phyloP scores from a whole-genome alignment of 2,888 invertebrate species.

The Clistopyga incitator region DNA sequence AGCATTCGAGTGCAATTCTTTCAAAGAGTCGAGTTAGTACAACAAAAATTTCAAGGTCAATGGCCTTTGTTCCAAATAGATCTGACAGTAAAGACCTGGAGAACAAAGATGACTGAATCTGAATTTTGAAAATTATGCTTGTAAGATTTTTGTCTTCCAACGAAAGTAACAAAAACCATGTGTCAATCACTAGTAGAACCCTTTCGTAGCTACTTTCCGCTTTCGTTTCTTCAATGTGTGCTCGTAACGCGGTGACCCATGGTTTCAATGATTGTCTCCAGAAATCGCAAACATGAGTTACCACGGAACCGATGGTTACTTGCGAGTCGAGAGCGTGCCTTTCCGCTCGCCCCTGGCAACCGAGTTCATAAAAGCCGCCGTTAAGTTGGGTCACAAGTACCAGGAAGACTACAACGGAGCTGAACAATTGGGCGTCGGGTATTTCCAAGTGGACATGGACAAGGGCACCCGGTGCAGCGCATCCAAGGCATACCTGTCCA shows the following conservation, averaged over 20 bases:
- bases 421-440: slow-evolving; percentile 85
- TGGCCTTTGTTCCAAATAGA: no score
- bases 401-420: slow-evolving; percentile 83
- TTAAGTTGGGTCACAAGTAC: slow-evolving; percentile 80
- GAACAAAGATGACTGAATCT: no score
- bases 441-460: slow-evolving; percentile 85
- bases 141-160: no score
- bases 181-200: no score
- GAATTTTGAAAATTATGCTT: no score
- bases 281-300: slow-evolving; percentile 81
- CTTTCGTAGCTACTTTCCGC: no score
- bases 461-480: slow-evolving; percentile 85
- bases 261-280: slow-evolving; percentile 56
- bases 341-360: slow-evolving; percentile 80
- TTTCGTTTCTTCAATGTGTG: no score
- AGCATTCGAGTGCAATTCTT: no score
- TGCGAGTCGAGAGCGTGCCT: slow-evolving; percentile 82
- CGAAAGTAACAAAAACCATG: no score
- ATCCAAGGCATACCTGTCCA: slow-evolving; percentile 85
- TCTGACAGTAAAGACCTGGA: no score
- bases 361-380: slow-evolving; percentile 81
- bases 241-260: slow-evolving; percentile 84
- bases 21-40: no score
- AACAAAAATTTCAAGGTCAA: no score
- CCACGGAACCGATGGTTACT: slow-evolving; percentile 82